Evolutionary conservation across 2,113 vertebrate genomes (phyloP).

Genomic region (Excalfactoria chinensis): DNA sequence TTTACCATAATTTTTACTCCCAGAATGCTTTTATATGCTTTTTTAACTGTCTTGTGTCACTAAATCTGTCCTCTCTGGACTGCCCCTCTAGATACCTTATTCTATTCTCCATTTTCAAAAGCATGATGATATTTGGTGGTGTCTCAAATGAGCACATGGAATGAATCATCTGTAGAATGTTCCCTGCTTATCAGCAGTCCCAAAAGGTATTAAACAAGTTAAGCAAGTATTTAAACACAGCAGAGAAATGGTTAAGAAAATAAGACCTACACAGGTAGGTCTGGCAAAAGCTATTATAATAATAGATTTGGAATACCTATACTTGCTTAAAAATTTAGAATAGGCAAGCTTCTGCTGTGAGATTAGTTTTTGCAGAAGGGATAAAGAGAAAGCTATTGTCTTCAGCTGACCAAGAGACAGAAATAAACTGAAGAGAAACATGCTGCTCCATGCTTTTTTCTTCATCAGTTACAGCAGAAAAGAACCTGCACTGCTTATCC

Average conservation of each 20-base stretch:
- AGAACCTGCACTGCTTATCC: slow-evolving; percentile 19
- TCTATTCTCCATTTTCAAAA: slow-evolving; percentile 36
- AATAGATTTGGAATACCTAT: background rate
- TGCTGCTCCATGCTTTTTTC: background rate
- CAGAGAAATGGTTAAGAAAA: slow-evolving; percentile 44
- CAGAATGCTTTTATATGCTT: background rate
- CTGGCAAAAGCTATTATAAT: background rate
- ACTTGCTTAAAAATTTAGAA: background rate
- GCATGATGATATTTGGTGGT: slow-evolving; percentile 24
- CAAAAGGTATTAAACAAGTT: background rate
- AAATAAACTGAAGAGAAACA: background rate
- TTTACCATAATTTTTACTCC: background rate
- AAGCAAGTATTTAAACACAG: slow-evolving; percentile 23
- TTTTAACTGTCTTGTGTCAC: background rate
- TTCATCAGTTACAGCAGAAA: background rate
- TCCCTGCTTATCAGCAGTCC: background rate
- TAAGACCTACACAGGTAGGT: background rate
- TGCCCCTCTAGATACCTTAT: background rate
- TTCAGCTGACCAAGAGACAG: background rate
- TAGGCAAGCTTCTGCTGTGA: background rate
- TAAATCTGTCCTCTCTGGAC: background rate
- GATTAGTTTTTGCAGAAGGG: background rate
- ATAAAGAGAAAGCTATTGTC: background rate
- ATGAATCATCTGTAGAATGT: background rate
- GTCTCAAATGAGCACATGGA: slow-evolving; percentile 31